Percentiles rank a stretch among this genome's conserved stretches.
Evolutionary conservation across 2,797 vertebrate genomes (phyloP).

Genomic region (Peromyscus nudipes): DNA sequence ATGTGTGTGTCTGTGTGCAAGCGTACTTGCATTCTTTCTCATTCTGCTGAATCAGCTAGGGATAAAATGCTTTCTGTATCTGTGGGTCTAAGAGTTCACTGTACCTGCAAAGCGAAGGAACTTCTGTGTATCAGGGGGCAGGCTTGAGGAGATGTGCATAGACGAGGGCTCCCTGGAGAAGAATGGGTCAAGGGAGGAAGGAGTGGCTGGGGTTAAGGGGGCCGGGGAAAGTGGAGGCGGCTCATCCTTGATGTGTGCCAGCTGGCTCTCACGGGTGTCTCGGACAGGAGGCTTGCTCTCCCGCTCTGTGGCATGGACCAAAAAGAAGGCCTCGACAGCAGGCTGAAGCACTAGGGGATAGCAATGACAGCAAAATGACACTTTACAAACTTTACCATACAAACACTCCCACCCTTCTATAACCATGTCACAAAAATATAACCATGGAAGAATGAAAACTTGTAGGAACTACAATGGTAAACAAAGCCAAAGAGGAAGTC

Average conservation of each 20-base stretch:
- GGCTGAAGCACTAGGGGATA: slow-evolving; percentile 93
- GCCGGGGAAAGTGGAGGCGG: slow-evolving; percentile 89
- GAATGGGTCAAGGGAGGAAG: slow-evolving; percentile 96
- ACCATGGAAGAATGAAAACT: not conserved
- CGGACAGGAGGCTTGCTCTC: slow-evolving; percentile 97
- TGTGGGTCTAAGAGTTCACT: slow-evolving; percentile 66
- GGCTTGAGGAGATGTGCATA: slow-evolving; percentile 98
- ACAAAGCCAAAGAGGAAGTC: slow-evolving; percentile 23
- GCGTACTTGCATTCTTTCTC: not conserved
- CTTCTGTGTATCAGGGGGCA: slow-evolving; percentile 98
- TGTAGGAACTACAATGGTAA: slow-evolving; percentile 28
- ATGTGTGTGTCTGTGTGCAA: not conserved
- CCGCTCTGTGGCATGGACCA: slow-evolving; percentile 97
- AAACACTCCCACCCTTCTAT: not conserved
- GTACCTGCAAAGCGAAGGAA: slow-evolving; percentile 97
- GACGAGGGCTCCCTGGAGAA: slow-evolving; percentile 97
- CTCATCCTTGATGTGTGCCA: slow-evolving; percentile 90
- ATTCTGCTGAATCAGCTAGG: not conserved
- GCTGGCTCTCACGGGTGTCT: slow-evolving; percentile 94
- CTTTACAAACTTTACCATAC: slow-evolving; percentile 10
- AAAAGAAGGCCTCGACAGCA: slow-evolving; percentile 97
- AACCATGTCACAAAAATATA: slow-evolving; percentile 36
- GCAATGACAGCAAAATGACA: slow-evolving; percentile 27
- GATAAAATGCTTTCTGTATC: slow-evolving; percentile 20
- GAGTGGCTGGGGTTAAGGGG: slow-evolving; percentile 95